Percentiles rank a stretch among this genome's conserved stretches.
These are phyloP conservation scores for Monochamus saltuarius DNA, from an alignment of 1,140 invertebrate species.

Conservation along the genomic window DNA sequence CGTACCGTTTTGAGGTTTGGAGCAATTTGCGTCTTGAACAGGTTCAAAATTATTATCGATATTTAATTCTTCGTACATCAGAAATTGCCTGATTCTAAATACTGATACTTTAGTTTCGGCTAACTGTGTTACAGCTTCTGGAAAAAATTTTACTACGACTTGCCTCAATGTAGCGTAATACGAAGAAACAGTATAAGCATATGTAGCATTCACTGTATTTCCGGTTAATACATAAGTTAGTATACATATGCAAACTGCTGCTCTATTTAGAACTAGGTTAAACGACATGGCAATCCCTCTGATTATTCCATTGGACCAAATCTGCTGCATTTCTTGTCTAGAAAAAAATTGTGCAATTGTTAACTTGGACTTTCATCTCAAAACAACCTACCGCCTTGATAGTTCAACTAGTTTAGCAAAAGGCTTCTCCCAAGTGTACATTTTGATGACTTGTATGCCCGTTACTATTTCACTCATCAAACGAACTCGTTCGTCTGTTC, in stretches of 20 bases:
- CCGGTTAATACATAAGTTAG: conserved; percentile 71
- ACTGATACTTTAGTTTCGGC: conserved; percentile 70
- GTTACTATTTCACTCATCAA: conserved; percentile 77
- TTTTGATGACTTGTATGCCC: conserved; percentile 80
- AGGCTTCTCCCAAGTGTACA: conserved; percentile 86
- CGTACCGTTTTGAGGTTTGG: too few species aligned
- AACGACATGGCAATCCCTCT: conserved; percentile 71
- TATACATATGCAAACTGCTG: conserved; percentile 76
- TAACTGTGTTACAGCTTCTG: conserved; percentile 59
- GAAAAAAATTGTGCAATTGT: conserved; percentile 17
- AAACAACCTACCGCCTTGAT: conserved; percentile 44
- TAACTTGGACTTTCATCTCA: not conserved
- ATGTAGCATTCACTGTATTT: conserved; percentile 67
- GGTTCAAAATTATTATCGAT: not conserved
- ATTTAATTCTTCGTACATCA: conserved; percentile 35
- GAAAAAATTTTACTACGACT: conserved; percentile 73
- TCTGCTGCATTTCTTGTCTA: conserved; percentile 43
- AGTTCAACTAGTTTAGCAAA: conserved; percentile 39
- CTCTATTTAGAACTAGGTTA: conserved; percentile 69
- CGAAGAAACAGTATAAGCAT: conserved; percentile 72
- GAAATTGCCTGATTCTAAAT: conserved; percentile 64
- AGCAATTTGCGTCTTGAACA: too few species aligned
- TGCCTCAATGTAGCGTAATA: conserved; percentile 70
- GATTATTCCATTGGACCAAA: conserved; percentile 56
- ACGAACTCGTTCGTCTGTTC: conserved; percentile 69